These are phyloP conservation scores for Drosophila bunnanda DNA, from an alignment of 2,888 invertebrate species.

Conservation along the genomic window DNA sequence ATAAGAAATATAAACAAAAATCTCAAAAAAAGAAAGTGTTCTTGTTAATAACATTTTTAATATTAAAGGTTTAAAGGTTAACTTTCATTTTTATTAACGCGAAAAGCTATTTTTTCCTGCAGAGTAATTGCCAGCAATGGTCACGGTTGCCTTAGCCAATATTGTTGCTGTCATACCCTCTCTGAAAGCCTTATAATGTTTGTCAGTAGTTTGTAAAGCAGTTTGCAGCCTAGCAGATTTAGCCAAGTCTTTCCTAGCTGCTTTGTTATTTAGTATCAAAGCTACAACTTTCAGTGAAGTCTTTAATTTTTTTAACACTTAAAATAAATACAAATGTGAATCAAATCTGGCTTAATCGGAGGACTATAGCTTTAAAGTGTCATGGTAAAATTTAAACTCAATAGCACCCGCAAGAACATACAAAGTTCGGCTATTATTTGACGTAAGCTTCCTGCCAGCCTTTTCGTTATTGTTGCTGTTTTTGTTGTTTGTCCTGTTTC, in stretches of 20 bases:
- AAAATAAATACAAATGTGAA: no score
- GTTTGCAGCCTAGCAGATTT: background rate
- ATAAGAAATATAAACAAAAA: background rate
- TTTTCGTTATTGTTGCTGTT: constrained; percentile 16
- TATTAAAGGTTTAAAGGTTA: background rate
- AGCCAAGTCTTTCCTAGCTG: background rate
- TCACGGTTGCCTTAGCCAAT: background rate
- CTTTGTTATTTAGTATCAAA: no score
- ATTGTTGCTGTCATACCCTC: background rate
- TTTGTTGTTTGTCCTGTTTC: constrained; percentile 47
- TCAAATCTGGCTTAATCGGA: background rate
- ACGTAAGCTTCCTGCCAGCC: background rate
- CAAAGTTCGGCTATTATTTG: background rate
- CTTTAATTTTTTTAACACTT: no score
- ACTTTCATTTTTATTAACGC: background rate
- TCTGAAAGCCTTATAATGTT: no score
- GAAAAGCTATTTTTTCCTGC: background rate
- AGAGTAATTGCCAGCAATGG: background rate
- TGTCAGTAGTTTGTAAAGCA: background rate
- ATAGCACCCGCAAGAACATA: background rate
- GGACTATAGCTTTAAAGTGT: background rate
- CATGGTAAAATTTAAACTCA: background rate
- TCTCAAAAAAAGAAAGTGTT: background rate
- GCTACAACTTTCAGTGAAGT: no score
- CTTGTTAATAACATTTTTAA: background rate